phyloP scores from a whole-genome alignment of 2,113 vertebrate genomes.

The Pollimyrus isidori region DNA sequence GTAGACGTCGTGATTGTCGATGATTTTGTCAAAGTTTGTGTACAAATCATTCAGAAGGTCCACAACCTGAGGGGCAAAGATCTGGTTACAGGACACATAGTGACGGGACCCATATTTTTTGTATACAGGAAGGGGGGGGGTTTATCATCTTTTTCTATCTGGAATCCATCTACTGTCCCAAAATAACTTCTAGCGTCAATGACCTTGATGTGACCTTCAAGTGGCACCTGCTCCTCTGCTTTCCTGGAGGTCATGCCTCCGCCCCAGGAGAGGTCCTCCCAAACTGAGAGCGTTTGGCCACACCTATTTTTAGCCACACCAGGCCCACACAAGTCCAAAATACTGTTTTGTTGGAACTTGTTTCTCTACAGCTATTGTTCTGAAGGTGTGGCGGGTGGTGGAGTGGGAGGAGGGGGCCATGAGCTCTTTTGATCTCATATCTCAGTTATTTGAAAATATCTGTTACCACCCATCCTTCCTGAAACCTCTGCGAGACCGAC shows the following conservation, averaged over 20 bases:
- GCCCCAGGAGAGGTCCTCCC: not conserved
- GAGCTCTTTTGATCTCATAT: not conserved
- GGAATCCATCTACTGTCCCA: not conserved
- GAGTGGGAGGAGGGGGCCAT: not conserved
- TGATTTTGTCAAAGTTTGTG: slow-evolving; percentile 74
- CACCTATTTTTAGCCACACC: not conserved
- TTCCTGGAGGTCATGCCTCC: not conserved
- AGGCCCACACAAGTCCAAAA: not conserved
- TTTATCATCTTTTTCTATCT: not conserved
- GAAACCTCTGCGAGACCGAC: not conserved
- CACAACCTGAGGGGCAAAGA: slow-evolving; percentile 55
- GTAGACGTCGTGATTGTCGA: slow-evolving; percentile 74
- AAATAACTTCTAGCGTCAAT: not conserved
- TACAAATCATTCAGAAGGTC: slow-evolving; percentile 74
- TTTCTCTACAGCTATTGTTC: not conserved
- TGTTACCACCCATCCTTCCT: not conserved
- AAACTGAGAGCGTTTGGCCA: not conserved
- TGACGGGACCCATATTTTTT: too few species aligned
- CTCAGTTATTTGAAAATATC: not conserved
- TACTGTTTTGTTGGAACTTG: not conserved
- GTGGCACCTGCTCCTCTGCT: not conserved
- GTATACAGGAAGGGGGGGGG: not conserved
- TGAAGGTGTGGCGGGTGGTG: not conserved
- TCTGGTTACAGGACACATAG: not conserved
- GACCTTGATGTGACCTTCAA: not conserved